Evolutionary conservation across 2,797 vertebrate genomes (phyloP), one percentile per base, ranked within the genome.

Genomic region (Luscinia luscinia): DNA sequence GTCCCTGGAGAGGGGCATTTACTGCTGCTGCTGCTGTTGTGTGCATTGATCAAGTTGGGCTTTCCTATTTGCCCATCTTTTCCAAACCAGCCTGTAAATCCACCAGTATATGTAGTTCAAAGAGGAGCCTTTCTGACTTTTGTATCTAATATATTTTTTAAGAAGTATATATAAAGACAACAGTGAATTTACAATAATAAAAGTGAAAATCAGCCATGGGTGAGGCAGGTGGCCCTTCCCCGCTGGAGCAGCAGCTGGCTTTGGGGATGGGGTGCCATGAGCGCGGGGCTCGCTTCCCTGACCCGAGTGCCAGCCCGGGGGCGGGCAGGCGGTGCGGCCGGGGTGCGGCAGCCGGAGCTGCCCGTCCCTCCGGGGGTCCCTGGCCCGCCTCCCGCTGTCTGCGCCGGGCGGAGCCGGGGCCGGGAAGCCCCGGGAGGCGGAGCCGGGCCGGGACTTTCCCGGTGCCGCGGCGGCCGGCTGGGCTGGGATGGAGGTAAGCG

Each of bases 61-160:
- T 81, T 49, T 36, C 79, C 32, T 45, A 4, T 75, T 66, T 61
- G 86, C 86, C 87, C 64, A 20, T 62, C 51, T 68, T 84, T 55
- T 85, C 82, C 49, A 79, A 74, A 57, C 57, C 2, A 0, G 80
- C 90, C 84, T 90, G n/a, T 77, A 83, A 87, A 83, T 49, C 41
- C 57, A 87, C 89, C 91, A 61, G 36, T 83, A 49, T 67, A 73
- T 28, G 87, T 87, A 93, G 90, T 82, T 93, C 2, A 6, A 78
- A 84, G 84, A 87, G 59, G 46, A 96, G 59, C 73, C 45, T 89
- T 89, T 86, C 79, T 72, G 94, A 95, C 90, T 96, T 95, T 96
- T 94, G 86, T 95, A 95, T 63, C 78, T 93, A 94, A 96, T 95
- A 96, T 96, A 94, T 92, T 87, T 91, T 93, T 70, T 27, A 73